A percentile compares a stretch with the other conserved stretches of the same genome.
Evolutionary conservation across 2,888 invertebrate genomes (phyloP).

Genomic region (Aradus depressus): DNA sequence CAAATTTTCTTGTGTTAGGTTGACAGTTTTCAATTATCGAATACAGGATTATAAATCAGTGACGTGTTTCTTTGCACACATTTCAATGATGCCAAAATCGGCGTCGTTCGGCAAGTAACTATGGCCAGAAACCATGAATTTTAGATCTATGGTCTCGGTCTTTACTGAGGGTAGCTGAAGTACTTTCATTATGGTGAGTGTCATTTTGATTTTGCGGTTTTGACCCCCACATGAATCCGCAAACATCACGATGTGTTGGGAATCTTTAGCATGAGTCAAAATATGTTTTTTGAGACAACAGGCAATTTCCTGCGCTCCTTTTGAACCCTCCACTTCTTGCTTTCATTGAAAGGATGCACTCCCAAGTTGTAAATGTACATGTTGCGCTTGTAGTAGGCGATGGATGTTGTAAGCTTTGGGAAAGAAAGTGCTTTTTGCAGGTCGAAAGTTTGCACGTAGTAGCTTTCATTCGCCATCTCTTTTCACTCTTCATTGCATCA

Average conservation of each 20-base stretch:
- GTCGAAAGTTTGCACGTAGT: slow-evolving; percentile 9
- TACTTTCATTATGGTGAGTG: slow-evolving; percentile 8
- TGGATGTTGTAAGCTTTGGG: slow-evolving; percentile 7
- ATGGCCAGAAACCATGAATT: slow-evolving; percentile 12
- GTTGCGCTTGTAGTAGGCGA: slow-evolving; percentile 33
- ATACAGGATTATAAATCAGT: too few species aligned
- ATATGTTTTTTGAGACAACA: slow-evolving; percentile 14
- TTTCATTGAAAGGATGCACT: slow-evolving; percentile 33
- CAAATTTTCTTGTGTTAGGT: too few species aligned
- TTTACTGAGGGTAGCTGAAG: slow-evolving; percentile 1
- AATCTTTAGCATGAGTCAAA: slow-evolving; percentile 14
- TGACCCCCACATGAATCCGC: slow-evolving; percentile 16
- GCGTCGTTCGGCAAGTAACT: slow-evolving; percentile 16
- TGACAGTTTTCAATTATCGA: too few species aligned
- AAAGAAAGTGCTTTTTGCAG: slow-evolving; percentile 16
- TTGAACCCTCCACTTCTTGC: slow-evolving; percentile 31
- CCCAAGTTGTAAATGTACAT: slow-evolving; percentile 32
- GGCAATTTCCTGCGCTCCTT: slow-evolving; percentile 18
- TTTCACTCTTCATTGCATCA: slow-evolving; percentile 8
- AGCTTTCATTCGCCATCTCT: slow-evolving; percentile 5
- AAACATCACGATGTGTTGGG: slow-evolving; percentile 18
- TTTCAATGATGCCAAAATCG: slow-evolving; percentile 20
- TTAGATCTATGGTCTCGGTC: slow-evolving; percentile 15
- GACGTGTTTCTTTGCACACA: slow-evolving; percentile 1
- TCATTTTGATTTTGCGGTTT: slow-evolving; percentile 17